phyloP scores from a whole-genome alignment of 2,797 vertebrate genomes.

The Antrozous pallidus region DNA sequence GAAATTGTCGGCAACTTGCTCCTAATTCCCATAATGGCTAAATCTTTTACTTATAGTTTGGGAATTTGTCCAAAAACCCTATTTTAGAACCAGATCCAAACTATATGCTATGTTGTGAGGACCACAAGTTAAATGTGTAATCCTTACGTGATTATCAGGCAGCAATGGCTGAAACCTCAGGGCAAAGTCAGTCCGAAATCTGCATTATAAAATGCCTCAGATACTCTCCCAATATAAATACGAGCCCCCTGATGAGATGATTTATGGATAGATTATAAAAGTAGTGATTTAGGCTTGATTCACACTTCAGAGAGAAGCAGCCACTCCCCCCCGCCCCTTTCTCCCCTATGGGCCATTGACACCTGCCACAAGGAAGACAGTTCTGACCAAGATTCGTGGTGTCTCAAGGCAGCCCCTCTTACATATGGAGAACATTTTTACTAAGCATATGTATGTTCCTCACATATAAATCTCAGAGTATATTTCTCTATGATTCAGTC shows the following conservation, averaged over 20 bases:
- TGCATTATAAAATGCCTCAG: neutral
- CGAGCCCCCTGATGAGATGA: neutral
- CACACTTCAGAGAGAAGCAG: neutral
- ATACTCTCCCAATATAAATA: neutral
- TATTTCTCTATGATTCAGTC: neutral
- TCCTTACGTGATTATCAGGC: neutral
- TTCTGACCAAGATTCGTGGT: neutral
- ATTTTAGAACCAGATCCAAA: neutral
- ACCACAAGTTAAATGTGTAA: neutral
- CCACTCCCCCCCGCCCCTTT: rapidly evolving
- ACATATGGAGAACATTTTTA: neutral
- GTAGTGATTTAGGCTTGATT: neutral
- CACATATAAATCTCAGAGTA: neutral
- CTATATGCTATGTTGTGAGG: neutral
- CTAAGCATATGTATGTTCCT: neutral
- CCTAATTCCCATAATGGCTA: neutral
- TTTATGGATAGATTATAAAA: neutral
- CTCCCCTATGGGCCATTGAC: neutral
- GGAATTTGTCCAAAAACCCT: neutral
- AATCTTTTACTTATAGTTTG: neutral
- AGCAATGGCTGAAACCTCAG: neutral
- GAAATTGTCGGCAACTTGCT: neutral
- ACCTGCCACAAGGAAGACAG: neutral
- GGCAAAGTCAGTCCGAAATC: neutral
- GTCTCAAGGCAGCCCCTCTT: neutral